Conservation (phyloP, 2,797 vertebrate genomes). For the Ptychobarbus kaznakovi region DNA sequence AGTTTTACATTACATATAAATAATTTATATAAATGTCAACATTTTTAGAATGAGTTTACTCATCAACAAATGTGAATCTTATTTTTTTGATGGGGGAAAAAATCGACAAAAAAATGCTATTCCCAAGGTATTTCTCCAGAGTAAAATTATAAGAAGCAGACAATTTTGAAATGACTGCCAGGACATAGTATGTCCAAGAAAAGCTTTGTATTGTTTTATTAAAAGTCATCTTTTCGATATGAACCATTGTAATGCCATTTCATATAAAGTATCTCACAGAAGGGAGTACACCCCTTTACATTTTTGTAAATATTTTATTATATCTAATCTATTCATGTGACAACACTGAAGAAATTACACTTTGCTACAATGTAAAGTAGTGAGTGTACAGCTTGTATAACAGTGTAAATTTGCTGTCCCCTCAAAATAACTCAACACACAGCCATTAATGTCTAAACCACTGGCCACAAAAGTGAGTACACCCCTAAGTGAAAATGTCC, state of each 20-base stretch:
- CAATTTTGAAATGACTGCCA: background rate
- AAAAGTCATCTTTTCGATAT: background rate
- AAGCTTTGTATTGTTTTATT: slow-evolving; percentile 23
- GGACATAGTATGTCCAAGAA: background rate
- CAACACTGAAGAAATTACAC: too few species aligned
- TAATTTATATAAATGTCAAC: background rate
- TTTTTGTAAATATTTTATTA: too few species aligned
- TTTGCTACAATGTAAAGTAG: too few species aligned
- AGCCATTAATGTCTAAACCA: too few species aligned
- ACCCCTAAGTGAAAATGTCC: too few species aligned
- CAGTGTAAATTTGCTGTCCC: too few species aligned
- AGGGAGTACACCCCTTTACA: too few species aligned
- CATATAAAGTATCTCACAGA: background rate
- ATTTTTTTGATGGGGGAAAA: background rate
- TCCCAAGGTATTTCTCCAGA: background rate
- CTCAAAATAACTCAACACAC: too few species aligned
- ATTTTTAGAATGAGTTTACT: background rate
- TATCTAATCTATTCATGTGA: too few species aligned
- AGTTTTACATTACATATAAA: background rate
- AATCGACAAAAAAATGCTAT: background rate
- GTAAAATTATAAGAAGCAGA: background rate
- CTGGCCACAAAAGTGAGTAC: too few species aligned
- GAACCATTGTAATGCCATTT: slow-evolving; percentile 11
- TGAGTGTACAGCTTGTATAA: too few species aligned
- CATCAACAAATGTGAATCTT: background rate